Base-by-base conservation (phyloP, 2,797 vertebrate genomes). In the Chelon auratus region DNA sequence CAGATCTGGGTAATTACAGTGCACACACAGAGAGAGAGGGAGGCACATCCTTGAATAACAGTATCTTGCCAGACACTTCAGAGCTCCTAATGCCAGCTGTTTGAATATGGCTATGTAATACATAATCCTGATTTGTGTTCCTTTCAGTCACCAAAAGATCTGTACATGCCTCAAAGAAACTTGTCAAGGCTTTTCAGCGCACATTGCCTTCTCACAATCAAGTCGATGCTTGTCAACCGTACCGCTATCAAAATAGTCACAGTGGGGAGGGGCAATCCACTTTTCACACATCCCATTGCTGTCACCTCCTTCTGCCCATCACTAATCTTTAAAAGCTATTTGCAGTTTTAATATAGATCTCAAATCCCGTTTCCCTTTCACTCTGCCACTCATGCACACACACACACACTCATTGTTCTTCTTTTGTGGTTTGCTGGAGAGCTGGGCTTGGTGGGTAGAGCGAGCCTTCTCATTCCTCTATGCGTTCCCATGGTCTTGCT, bases 271-370 rank as follows among this genome's bases (percentile, higher is more conserved):
- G 83, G 88, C 90, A 87, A 89, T 85, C 89, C 84, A 86, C 86
- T 90, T 91, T 90, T 87, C 90, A 87, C 81, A 87, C 80, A 78
- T 90, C 90, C 89, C 88, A 74, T 83, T 83, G 86, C 92, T 90
- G 88, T 93, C 92, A 91, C 90, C 89, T 91, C 85, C 82, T 91
- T 87, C 87, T 92, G 89, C 89, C 89, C 86, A 82, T 91, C 90
- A 85, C 92, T 94, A 94, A 94, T 94, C 93, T 94, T 92, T 91
- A 92, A 93, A 93, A 91, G 90, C 91, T 91, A 93, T 94, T 93
- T 93, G 85, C 90, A 89, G 92, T 92, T 94, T 93, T 92, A 93
- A 94, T 93, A 94, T 93, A 93, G 91, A 94, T 93, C 88, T 93
- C 88, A 93, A 94, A 94, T 94, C 93, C 93, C 4, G 75, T 85